Evolutionary conservation across 2,888 invertebrate species (phyloP), one percentile per base, ranked within the genome.

Genomic region (Venustoraphidia nigricollis): DNA sequence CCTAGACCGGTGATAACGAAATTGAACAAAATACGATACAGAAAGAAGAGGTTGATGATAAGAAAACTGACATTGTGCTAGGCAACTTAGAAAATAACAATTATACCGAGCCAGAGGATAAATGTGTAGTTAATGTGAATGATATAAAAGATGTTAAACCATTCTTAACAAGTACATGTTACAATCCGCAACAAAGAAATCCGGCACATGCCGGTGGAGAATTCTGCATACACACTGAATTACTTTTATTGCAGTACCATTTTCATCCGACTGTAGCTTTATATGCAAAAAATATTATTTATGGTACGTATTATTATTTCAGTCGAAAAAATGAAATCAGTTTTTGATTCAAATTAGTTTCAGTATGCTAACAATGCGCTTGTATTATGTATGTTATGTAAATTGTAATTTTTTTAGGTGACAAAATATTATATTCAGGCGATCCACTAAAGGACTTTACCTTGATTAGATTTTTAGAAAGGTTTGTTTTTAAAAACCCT

Each of bases 401-500:
- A 17, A 40, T 44, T 43, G 50, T 44, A 50, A 47, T 39, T 43
- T 48, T 58, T 61, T 10, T 62, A 84, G 84, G 77, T 34, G 73
- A 83, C 67, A 66, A 75, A 47, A 81, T 94, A 46, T 77, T 78
- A 36, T 97, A 97, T 66, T 77, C 80, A 50, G 96, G 97, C 0
- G 94, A 98, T 66, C 95, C 97, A 0, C 67, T 98, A 3, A 80
- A 87, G 58, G 97, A 98, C 67, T 93, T 96, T 63, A 84, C 87
- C 0, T 70, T 92, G 36, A 83, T 91, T 44, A 75, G 90, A 44
- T 98, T 98, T 66, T 70, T 98, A 42, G 96, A 98, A 60, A 76
- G 96, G 41, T 97, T 96, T 65, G 91, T 91, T 9, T 96, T 91
- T 65, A 90, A 93, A 62, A 98, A 98, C 70, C 89, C 89, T 0